Conservation (phyloP, 2,888 invertebrate genomes). For the Ethmia dodecea region DNA sequence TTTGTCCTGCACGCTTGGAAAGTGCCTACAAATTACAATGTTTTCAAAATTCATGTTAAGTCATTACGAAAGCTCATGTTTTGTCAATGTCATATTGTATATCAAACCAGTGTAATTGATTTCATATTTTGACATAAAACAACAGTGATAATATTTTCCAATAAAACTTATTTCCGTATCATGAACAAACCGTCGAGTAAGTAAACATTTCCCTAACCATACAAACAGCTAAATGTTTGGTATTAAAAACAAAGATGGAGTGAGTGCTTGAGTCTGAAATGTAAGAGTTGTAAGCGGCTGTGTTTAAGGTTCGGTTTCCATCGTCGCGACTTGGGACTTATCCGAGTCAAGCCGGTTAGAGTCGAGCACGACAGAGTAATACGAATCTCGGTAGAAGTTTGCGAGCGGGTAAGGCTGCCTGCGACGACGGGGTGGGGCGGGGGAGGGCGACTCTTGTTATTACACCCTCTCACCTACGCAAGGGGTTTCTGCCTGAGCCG, state of each 20-base stretch:
- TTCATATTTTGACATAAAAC: conserved; percentile 1
- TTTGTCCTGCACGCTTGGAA: conserved; percentile 48
- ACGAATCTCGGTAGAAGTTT: conserved; percentile 65
- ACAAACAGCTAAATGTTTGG: conserved; percentile 29
- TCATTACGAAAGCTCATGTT: conserved; percentile 14
- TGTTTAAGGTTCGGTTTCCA: conserved; percentile 50
- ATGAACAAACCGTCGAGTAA: conserved; percentile 11
- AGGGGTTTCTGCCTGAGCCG: conserved; percentile 58
- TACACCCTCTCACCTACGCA: conserved; percentile 74
- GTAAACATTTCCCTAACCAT: conserved; percentile 29
- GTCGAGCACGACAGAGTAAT: conserved; percentile 59
- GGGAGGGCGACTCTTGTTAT: conserved; percentile 61
- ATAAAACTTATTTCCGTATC: conserved; percentile 14
- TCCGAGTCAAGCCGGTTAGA: conserved; percentile 59
- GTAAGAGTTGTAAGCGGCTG: conserved; percentile 33
- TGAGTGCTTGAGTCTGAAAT: conserved; percentile 20
- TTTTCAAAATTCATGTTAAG: conserved; percentile 33
- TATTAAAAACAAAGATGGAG: conserved; percentile 29
- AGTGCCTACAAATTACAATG: conserved; percentile 51
- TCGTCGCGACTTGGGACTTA: conserved; percentile 51
- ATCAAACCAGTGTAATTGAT: background rate
- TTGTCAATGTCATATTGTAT: background rate
- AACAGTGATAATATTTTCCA: conserved; percentile 8
- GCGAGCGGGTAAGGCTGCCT: conserved; percentile 51
- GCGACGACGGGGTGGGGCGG: conserved; percentile 44